These are phyloP conservation scores for Oopsacas minuta DNA, from an alignment of 37 sponge, comb jelly and placozoan species.

Conservation along the genomic window DNA sequence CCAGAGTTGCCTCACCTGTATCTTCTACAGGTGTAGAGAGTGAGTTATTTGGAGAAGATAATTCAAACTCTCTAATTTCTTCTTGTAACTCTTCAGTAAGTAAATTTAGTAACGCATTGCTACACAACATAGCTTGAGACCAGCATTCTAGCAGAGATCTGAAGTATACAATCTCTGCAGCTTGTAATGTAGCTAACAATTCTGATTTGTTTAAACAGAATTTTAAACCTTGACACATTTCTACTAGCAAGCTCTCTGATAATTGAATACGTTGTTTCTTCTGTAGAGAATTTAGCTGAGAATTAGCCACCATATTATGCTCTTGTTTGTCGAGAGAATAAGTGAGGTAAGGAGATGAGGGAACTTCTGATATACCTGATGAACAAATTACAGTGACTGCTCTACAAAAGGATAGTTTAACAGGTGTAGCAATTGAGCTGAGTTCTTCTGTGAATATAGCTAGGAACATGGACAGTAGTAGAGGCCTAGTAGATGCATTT, in stretches of 20 bases:
- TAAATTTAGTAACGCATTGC: neutral
- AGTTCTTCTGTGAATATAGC: neutral
- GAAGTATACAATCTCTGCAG: constrained; percentile 1
- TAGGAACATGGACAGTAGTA: neutral
- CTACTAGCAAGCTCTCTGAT: neutral
- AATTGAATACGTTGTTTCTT: neutral
- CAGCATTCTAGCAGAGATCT: neutral
- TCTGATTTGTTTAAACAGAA: neutral
- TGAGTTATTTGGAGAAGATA: neutral
- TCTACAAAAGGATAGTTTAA: neutral
- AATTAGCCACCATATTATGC: neutral
- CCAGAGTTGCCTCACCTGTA: neutral
- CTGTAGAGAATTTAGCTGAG: neutral
- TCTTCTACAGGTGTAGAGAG: neutral
- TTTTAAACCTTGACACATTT: neutral
- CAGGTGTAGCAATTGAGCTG: neutral
- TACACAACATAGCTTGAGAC: neutral
- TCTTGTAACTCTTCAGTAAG: neutral
- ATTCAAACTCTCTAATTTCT: neutral
- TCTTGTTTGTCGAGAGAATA: neutral
- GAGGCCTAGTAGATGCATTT: neutral
- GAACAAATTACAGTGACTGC: neutral
- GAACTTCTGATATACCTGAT: neutral
- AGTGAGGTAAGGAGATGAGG: neutral
- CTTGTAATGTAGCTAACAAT: neutral